Evolutionary conservation across 1,140 invertebrate genomes (phyloP).

Genomic region (Tetraneura akinire): DNA sequence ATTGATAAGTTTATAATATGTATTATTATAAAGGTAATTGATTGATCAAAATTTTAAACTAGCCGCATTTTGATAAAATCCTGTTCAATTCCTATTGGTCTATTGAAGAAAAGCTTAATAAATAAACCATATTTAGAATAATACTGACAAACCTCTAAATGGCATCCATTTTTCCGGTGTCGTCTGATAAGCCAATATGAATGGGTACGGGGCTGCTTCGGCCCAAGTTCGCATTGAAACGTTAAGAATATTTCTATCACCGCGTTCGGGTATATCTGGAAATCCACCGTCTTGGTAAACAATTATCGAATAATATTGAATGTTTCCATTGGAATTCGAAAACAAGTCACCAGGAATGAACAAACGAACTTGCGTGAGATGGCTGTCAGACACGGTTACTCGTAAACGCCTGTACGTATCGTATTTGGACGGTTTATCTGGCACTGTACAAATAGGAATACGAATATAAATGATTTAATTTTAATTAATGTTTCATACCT

Average conservation of each 20-base stretch:
- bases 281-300: conserved; percentile 27
- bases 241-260: not conserved
- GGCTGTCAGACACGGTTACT: conserved; percentile 15
- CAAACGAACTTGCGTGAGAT: conserved; percentile 17
- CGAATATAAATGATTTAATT: not conserved
- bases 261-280: conserved; percentile 18
- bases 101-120: no score
- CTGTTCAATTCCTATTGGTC: no score
- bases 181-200: conserved; percentile 34
- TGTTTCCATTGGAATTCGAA: not conserved
- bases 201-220: not conserved
- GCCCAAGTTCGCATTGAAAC: not conserved
- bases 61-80: no score
- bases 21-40: no score
- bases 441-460: not conserved
- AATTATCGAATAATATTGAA: conserved; percentile 29
- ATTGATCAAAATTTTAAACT: no score
- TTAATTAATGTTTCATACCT: no score
- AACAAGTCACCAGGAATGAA: not conserved
- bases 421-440: not conserved
- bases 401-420: not conserved
- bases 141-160: conserved; percentile 33
- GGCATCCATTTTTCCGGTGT: conserved; percentile 32
- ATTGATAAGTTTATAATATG: no score
- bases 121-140: no score